Evolutionary conservation across 2,888 invertebrate genomes (phyloP).

Genomic region (Anorthoa munda): DNA sequence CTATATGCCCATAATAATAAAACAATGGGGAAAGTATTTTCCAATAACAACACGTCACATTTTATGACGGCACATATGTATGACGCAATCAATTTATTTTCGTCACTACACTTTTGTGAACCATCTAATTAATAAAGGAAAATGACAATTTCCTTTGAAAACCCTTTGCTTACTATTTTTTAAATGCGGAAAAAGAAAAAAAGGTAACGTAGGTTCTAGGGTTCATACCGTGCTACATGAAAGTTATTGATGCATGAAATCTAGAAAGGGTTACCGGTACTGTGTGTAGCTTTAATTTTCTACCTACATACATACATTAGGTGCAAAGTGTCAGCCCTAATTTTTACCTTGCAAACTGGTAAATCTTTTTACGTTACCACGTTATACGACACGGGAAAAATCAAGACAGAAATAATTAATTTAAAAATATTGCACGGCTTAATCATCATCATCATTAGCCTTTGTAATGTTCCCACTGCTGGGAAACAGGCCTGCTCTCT

Average conservation of each 20-base stretch:
- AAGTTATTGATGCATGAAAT: conserved; percentile 19
- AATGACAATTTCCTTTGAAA: conserved; percentile 20
- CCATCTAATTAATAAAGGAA: conserved; percentile 24
- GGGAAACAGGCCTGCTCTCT: too few species aligned
- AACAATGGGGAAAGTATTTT: conserved; percentile 19
- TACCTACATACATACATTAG: neutral
- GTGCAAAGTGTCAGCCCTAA: too few species aligned
- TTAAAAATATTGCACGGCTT: too few species aligned
- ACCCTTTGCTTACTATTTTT: neutral
- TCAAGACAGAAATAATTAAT: too few species aligned
- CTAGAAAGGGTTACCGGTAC: neutral
- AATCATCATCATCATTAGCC: too few species aligned
- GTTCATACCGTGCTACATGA: neutral
- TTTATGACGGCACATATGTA: conserved; percentile 9
- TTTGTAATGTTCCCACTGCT: too few species aligned
- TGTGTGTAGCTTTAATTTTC: neutral
- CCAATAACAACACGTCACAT: conserved; percentile 6
- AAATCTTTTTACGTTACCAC: neutral
- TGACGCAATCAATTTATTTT: conserved; percentile 27
- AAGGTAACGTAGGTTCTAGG: neutral
- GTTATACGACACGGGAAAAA: too few species aligned
- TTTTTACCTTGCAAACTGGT: neutral
- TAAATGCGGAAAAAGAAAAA: neutral
- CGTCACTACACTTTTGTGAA: conserved; percentile 10
- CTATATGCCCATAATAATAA: neutral